phyloP scores from a whole-genome alignment of 2,797 vertebrate species.

The Xenops minutus region DNA sequence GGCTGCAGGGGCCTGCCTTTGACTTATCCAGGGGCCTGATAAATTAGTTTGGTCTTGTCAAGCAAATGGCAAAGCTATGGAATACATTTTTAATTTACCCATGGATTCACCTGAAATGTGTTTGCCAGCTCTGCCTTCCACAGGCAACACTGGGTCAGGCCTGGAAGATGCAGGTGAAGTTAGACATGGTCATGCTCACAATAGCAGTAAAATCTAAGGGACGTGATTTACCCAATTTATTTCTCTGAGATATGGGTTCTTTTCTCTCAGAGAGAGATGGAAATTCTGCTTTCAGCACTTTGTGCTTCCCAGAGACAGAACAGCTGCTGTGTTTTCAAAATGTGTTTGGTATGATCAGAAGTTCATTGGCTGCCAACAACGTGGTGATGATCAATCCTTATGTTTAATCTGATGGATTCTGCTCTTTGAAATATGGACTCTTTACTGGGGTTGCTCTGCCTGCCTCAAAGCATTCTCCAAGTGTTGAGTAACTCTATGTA shows the following conservation, averaged over 20 bases:
- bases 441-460: background rate
- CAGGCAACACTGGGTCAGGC: fast-evolving
- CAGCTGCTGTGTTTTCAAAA: background rate
- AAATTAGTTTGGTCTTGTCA: background rate
- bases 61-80: background rate
- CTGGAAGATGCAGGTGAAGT: background rate
- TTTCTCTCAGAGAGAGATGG: background rate
- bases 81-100: background rate
- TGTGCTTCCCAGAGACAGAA: background rate
- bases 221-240: background rate
- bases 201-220: background rate
- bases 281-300: background rate
- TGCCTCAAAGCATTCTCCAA: background rate
- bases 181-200: background rate
- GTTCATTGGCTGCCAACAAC: background rate
- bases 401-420: background rate
- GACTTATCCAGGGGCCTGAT: background rate
- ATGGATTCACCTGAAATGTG: background rate
- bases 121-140: background rate
- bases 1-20: background rate
- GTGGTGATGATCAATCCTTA: background rate
- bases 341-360: background rate
- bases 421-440: background rate
- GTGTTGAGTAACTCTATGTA: background rate
- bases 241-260: background rate